Evolutionary conservation across 1,140 invertebrate genomes (phyloP).

Genomic region (Drosophila ficusphila): DNA sequence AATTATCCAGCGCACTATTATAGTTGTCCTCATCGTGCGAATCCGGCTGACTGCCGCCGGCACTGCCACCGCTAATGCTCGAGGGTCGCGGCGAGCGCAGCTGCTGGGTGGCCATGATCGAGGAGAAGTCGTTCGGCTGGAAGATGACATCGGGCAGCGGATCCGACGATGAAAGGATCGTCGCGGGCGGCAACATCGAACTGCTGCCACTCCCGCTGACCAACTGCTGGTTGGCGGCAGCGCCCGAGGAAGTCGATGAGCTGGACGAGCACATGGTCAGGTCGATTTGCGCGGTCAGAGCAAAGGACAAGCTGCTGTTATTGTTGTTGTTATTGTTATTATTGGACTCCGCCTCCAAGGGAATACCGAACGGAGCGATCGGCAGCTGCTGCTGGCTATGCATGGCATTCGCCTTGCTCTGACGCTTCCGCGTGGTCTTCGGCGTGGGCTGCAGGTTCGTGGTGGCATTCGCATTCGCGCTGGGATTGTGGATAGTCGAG

Average conservation of each 20-base stretch:
- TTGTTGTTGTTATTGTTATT: conserved; percentile 21
- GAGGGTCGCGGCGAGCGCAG: conserved; percentile 50
- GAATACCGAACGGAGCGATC: conserved; percentile 20
- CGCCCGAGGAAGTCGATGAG: conserved; percentile 58
- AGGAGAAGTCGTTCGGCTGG: conserved; percentile 80
- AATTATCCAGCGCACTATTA: conserved; percentile 63
- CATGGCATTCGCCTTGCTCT: conserved; percentile 47
- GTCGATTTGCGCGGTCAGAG: conserved; percentile 71
- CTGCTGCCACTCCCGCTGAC: conserved; percentile 26
- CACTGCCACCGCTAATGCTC: conserved; percentile 59
- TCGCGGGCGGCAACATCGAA: conserved; percentile 77
- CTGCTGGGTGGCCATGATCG: conserved; percentile 75
- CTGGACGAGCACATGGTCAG: conserved; percentile 79
- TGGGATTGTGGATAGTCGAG: conserved; percentile 22
- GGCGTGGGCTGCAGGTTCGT: conserved; percentile 29
- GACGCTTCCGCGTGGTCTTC: conserved; percentile 56
- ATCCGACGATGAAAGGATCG: conserved; percentile 75
- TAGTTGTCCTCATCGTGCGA: conserved; percentile 64
- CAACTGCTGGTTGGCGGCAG: conserved; percentile 39
- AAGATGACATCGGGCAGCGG: conserved; percentile 78
- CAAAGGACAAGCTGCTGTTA: conserved; percentile 42
- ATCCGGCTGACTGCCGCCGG: conserved; percentile 52
- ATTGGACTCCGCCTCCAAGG: conserved; percentile 30
- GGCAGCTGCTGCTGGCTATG: conserved; percentile 4
- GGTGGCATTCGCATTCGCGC: background rate